Evolutionary conservation across 2,113 vertebrate species (phyloP).

Genomic region (Rana temporaria): DNA sequence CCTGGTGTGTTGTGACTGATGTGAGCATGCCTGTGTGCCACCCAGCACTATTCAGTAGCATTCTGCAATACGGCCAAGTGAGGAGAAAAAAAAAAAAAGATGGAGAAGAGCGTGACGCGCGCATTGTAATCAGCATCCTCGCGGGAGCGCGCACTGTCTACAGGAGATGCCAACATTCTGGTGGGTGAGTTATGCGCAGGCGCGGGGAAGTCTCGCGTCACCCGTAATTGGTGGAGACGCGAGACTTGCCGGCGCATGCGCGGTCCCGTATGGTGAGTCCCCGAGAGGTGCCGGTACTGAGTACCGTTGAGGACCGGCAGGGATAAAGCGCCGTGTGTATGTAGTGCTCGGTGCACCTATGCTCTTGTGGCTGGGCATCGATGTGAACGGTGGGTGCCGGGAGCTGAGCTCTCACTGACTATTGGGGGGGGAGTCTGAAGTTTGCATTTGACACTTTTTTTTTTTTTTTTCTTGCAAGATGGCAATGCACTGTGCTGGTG

Average conservation of each 20-base stretch:
- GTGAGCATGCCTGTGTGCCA: neutral
- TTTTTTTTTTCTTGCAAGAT: constrained; percentile 16
- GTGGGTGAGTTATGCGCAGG: neutral
- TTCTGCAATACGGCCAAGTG: neutral
- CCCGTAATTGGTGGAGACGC: constrained; percentile 24
- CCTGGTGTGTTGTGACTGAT: too few relatives aligned
- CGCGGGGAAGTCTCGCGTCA: constrained; percentile 26
- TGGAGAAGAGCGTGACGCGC: neutral
- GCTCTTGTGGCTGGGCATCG: constrained; percentile 34
- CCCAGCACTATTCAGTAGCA: neutral
- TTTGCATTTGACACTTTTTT: constrained; percentile 40
- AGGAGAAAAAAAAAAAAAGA: neutral
- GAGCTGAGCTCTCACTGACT: constrained; percentile 8
- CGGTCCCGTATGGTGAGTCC: constrained; percentile 26
- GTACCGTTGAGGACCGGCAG: constrained; percentile 39
- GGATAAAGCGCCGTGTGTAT: constrained; percentile 17
- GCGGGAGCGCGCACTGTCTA: constrained; percentile 2
- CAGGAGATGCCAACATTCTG: neutral
- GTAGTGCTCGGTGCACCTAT: constrained; percentile 25
- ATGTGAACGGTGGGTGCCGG: constrained; percentile 36
- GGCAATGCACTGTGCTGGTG: neutral
- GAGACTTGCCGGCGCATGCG: constrained; percentile 26
- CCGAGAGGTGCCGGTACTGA: constrained; percentile 38
- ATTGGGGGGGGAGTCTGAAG: constrained; percentile 25
- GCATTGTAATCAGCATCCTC: neutral